Base-by-base conservation (phyloP, 2,888 invertebrate species). In the Anodontia alba region DNA sequence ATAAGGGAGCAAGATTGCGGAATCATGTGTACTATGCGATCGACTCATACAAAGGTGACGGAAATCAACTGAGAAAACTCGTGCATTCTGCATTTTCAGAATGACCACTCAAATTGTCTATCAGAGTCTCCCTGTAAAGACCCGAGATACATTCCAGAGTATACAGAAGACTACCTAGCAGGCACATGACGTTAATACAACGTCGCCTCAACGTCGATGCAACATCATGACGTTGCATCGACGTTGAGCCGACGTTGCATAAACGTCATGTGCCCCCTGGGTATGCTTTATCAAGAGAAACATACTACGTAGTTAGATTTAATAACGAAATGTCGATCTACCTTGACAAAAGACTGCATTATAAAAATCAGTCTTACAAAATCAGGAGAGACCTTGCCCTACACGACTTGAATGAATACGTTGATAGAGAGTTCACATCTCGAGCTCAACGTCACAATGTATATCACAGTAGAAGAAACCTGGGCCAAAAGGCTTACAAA, bases 241-340 rank as follows among this genome's bases (percentile, higher is more conserved):
- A n/a, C n/a, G n/a, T n/a, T n/a, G n/a, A n/a, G n/a, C n/a, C n/a
- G n/a, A n/a, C n/a, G n/a, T n/a, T n/a, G n/a, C n/a, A n/a, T n/a
- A n/a, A n/a, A n/a, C n/a, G n/a, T n/a, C n/a, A n/a, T n/a, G n/a
- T n/a, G n/a, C n/a, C n/a, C n/a, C n/a, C n/a, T n/a, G n/a, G n/a
- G n/a, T n/a, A n/a, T n/a, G 54, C 68, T 29, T 69, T 29, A 26
- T 69, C 51, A 49, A 51, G 42, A 33, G 69, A 76, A 20, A 76
- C 69, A 33, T 76, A 54, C 54, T 76, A 69, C 54, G 76, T 76
- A 1, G 76, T 69, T 29, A 76, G 76, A 51, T 76, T 54, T 42
- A 76, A 76, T 36, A 76, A 76, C n/a, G 29, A 69, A 20, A 38
- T 38, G 15, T 43, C 70, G 12, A 42, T 76, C 0, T 76, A 70